phyloP scores from a whole-genome alignment of 1,140 invertebrate species.

The Acyrthosiphon pisum region DNA sequence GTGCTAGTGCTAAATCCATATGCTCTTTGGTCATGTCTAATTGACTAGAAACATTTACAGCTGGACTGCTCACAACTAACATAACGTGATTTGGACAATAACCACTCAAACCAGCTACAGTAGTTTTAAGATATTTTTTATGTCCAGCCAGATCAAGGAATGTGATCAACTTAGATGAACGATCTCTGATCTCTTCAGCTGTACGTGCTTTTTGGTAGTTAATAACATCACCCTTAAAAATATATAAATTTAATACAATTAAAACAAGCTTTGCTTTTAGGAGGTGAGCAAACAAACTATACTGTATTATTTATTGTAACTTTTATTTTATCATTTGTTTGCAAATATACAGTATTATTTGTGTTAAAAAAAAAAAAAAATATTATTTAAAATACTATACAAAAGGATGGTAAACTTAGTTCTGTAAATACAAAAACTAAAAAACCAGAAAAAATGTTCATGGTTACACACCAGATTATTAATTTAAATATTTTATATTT shows the following conservation, averaged over 20 bases:
- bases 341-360: too few relatives aligned
- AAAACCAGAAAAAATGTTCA: background rate
- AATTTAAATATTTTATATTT: background rate
- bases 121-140: conserved; percentile 94
- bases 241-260: background rate
- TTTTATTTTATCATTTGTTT: too few relatives aligned
- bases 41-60: conserved; percentile 68
- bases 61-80: conserved; percentile 80
- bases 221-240: conserved; percentile 72
- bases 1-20: conserved; percentile 79
- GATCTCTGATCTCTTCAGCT: conserved; percentile 92
- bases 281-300: too few relatives aligned
- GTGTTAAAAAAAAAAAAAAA: too few relatives aligned
- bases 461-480: background rate
- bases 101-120: conserved; percentile 82
- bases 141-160: conserved; percentile 97
- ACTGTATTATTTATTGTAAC: too few relatives aligned
- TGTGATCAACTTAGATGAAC: conserved; percentile 88
- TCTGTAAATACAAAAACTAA: background rate
- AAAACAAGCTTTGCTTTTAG: too few relatives aligned
- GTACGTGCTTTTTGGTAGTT: conserved; percentile 92
- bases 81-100: conserved; percentile 95
- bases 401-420: background rate
- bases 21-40: conserved; percentile 78
- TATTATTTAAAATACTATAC: background rate